Percentiles rank a stretch among this genome's conserved stretches.
phyloP scores from a whole-genome alignment of 1,140 invertebrate genomes.

The Leptinotarsa lineolata region DNA sequence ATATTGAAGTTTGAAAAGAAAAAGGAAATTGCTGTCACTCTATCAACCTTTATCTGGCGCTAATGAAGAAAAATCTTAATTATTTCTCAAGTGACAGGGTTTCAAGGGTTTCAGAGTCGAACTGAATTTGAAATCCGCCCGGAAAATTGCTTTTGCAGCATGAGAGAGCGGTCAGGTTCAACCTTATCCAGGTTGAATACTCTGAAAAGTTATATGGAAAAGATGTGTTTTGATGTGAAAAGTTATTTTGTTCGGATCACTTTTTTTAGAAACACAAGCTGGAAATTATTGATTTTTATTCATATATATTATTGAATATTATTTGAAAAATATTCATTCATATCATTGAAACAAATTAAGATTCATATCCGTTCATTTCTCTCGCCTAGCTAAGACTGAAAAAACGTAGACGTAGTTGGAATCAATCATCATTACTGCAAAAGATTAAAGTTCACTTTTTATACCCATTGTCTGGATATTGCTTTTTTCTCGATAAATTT shows the following conservation, averaged over 20 bases:
- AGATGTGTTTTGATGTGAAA: too few species aligned
- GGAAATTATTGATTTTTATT: too few species aligned
- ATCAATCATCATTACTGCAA: slow-evolving; percentile 12
- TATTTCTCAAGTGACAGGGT: slow-evolving; percentile 3
- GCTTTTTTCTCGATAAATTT: slow-evolving; percentile 28
- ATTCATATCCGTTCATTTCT: not conserved
- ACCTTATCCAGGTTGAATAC: too few species aligned
- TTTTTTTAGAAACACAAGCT: too few species aligned
- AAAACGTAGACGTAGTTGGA: slow-evolving; percentile 4
- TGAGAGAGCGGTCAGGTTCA: too few species aligned
- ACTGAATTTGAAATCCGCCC: slow-evolving; percentile 1
- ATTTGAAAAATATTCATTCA: too few species aligned
- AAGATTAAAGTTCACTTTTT: slow-evolving; percentile 3
- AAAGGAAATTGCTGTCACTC: slow-evolving; percentile 25
- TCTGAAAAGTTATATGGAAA: too few species aligned
- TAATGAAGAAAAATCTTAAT: slow-evolving; percentile 9
- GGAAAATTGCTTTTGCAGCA: not conserved
- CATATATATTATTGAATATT: too few species aligned
- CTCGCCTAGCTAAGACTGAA: not conserved
- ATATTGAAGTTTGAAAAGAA: slow-evolving; percentile 24
- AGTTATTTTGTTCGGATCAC: too few species aligned
- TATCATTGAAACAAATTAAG: not conserved
- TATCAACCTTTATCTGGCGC: slow-evolving; percentile 7
- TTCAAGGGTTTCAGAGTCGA: slow-evolving; percentile 5
- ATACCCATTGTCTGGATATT: slow-evolving; percentile 13